Conservation (phyloP, 2,888 invertebrate species). For the Eupithecia pulchellata region DNA sequence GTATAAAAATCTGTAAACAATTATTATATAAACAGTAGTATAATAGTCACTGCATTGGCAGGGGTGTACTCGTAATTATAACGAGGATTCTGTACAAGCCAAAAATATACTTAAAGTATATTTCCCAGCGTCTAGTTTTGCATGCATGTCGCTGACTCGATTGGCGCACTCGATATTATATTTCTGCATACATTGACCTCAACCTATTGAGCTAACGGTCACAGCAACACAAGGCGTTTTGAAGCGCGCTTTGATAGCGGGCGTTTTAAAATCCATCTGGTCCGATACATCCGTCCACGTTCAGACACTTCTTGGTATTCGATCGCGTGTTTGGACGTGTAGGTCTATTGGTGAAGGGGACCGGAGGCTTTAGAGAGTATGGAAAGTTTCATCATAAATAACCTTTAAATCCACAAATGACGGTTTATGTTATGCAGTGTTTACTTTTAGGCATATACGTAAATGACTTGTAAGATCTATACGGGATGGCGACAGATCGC, state of each 20-base stretch:
- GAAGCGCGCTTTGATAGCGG: not conserved
- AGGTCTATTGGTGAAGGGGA: not conserved
- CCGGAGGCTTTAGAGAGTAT: no score
- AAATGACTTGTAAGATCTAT: no score
- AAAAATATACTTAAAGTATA: not conserved
- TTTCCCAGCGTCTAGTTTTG: not conserved
- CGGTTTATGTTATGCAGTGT: no score
- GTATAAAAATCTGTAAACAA: no score
- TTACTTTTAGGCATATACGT: no score
- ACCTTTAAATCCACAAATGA: no score
- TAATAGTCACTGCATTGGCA: no score
- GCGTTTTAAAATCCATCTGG: not conserved
- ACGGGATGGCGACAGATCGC: no score
- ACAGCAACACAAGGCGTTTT: not conserved
- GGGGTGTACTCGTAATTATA: no score
- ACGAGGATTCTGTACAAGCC: no score
- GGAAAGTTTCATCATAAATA: no score
- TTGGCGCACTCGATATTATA: conserved; percentile 22
- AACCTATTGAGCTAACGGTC: conserved; percentile 21
- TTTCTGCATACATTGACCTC: conserved; percentile 23
- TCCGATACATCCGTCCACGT: not conserved
- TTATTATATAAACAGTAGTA: no score
- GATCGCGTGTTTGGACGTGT: not conserved
- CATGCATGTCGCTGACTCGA: conserved; percentile 23
- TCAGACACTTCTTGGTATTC: not conserved